Evolutionary conservation across 2,113 vertebrate species (phyloP).

Genomic region (Lycaon pictus): DNA sequence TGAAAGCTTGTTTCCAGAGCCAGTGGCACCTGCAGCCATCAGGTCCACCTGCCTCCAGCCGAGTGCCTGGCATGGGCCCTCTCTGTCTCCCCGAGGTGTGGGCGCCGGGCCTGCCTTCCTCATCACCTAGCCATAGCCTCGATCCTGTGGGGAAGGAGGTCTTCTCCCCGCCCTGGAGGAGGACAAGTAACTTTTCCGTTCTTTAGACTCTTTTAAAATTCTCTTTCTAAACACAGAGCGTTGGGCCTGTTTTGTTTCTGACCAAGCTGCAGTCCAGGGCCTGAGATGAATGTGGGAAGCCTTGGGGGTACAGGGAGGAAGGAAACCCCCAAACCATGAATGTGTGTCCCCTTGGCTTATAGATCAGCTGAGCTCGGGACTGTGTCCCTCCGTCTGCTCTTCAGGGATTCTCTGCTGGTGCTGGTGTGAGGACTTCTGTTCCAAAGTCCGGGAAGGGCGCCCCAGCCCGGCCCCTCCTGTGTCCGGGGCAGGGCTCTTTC

Average conservation of each 20-base stretch:
- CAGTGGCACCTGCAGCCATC: neutral
- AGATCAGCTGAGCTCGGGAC: neutral
- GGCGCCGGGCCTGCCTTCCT: slow-evolving; percentile 47
- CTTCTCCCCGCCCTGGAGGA: slow-evolving; percentile 42
- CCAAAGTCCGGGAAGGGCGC: neutral
- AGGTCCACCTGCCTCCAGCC: neutral
- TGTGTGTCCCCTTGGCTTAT: neutral
- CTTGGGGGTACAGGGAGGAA: neutral
- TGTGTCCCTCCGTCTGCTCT: neutral
- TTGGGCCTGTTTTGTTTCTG: slow-evolving; percentile 67
- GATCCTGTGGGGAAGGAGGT: slow-evolving; percentile 56
- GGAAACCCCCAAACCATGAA: neutral
- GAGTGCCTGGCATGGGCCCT: neutral
- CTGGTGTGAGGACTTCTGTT: slow-evolving; percentile 23
- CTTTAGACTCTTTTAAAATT: slow-evolving; percentile 75
- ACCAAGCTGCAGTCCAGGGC: slow-evolving; percentile 44
- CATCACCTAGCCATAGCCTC: slow-evolving; percentile 63
- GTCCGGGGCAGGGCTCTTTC: neutral
- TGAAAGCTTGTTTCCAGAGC: slow-evolving; percentile 38
- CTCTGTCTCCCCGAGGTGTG: slow-evolving; percentile 26
- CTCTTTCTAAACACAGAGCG: slow-evolving; percentile 68
- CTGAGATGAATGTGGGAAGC: neutral
- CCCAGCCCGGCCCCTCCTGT: too few species aligned
- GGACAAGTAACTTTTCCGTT: slow-evolving; percentile 72
- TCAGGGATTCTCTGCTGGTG: slow-evolving; percentile 74